Conservation (phyloP, 1,140 invertebrate species). For the Drosophila eugracilis region DNA sequence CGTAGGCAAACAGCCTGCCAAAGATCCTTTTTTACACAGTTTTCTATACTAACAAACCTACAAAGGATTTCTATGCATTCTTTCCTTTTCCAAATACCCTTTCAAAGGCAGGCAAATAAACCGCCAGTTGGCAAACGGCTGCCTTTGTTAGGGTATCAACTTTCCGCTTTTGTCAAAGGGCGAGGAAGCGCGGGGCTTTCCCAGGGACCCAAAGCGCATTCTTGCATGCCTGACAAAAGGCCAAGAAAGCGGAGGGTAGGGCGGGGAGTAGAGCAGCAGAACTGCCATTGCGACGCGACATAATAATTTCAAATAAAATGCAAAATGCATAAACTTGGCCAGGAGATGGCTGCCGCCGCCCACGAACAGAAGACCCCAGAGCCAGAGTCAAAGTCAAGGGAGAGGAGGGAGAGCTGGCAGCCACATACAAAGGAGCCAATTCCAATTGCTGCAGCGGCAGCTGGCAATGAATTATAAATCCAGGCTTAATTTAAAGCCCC, state of each 20-base stretch:
- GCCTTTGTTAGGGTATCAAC: constrained; percentile 32
- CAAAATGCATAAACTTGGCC: constrained; percentile 77
- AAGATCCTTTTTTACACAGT: neutral
- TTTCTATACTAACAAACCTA: constrained; percentile 3
- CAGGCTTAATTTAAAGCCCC: constrained; percentile 80
- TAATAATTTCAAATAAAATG: constrained; percentile 84
- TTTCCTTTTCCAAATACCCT: constrained; percentile 24
- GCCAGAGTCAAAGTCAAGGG: constrained; percentile 27
- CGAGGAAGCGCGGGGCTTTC: constrained; percentile 6
- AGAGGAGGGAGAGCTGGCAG: no score
- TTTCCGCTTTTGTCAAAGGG: constrained; percentile 31
- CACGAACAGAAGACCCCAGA: constrained; percentile 38
- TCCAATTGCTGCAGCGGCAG: constrained; percentile 42
- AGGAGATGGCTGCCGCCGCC: constrained; percentile 59
- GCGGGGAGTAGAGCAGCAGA: neutral
- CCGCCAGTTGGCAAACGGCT: constrained; percentile 4
- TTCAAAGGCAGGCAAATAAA: constrained; percentile 24
- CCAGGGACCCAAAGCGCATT: constrained; percentile 42
- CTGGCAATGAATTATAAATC: constrained; percentile 83
- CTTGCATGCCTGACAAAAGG: constrained; percentile 41
- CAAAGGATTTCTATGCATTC: neutral
- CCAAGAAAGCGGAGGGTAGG: neutral
- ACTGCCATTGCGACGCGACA: constrained; percentile 66
- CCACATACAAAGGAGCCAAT: constrained; percentile 38
- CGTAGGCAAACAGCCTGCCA: neutral